Evolutionary conservation across 1,140 invertebrate species (phyloP).

Genomic region (Procambarus virginalis): DNA sequence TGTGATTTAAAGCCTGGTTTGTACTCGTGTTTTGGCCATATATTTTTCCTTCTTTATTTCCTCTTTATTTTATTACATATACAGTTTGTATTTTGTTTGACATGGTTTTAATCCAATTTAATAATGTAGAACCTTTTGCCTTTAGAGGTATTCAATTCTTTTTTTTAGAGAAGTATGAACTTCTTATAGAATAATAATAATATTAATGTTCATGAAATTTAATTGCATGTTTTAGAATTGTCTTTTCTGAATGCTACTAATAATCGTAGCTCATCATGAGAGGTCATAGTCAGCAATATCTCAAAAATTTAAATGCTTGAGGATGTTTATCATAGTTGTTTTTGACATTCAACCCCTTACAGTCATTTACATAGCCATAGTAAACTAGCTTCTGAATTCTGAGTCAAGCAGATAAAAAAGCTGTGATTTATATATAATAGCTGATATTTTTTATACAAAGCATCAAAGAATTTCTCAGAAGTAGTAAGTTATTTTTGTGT

Average conservation of each 20-base stretch:
- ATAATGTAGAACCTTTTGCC: neutral
- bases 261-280: constrained; percentile 3
- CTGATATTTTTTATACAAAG: constrained; percentile 17
- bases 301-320: constrained; percentile 15
- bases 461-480: constrained; percentile 23
- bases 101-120: neutral
- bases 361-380: constrained; percentile 23
- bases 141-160: neutral
- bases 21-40: neutral
- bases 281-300: constrained; percentile 11
- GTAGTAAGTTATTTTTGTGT: constrained; percentile 26
- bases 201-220: neutral
- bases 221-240: constrained; percentile 21
- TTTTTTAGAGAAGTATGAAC: neutral
- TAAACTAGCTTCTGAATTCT: constrained; percentile 10
- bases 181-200: neutral
- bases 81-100: neutral
- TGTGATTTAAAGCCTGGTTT: neutral
- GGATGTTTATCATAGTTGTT: constrained; percentile 17
- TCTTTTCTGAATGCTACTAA: neutral
- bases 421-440: neutral
- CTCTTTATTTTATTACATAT: neutral
- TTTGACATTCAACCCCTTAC: constrained; percentile 11
- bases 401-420: neutral
- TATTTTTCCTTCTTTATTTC: neutral